Percentiles rank a stretch among this genome's conserved stretches.
phyloP scores from a whole-genome alignment of 2,113 vertebrate genomes.

The Hydrolagus affinis region DNA sequence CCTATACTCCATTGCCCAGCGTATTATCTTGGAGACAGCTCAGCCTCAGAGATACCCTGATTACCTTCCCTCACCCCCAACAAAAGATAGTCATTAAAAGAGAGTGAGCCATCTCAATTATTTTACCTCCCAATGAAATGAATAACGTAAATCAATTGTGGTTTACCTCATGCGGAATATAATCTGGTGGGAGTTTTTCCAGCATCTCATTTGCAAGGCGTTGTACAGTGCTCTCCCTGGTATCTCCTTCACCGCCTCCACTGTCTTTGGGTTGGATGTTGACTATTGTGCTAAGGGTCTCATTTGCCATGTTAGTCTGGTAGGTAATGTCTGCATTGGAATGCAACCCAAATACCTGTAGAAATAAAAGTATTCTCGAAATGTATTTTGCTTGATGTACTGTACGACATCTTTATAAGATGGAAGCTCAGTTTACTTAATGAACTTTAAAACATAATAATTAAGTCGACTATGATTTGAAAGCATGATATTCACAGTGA shows the following conservation, averaged over 20 bases:
- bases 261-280: slow-evolving; percentile 75
- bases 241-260: slow-evolving; percentile 56
- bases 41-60: too few species aligned
- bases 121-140: background rate
- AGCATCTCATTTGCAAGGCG: slow-evolving; percentile 68
- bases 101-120: background rate
- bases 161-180: slow-evolving; percentile 62
- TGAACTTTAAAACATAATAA: background rate
- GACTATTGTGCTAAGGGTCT: slow-evolving; percentile 64
- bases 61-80: too few species aligned
- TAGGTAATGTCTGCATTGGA: slow-evolving; percentile 72
- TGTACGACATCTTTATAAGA: background rate
- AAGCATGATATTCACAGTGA: too few species aligned
- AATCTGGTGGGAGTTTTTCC: slow-evolving; percentile 68
- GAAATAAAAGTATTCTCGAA: slow-evolving; percentile 26
- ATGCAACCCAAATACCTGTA: slow-evolving; percentile 74
- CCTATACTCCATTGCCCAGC: too few species aligned
- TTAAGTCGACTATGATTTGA: too few species aligned
- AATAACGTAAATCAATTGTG: background rate
- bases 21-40: too few species aligned
- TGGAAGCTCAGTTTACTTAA: background rate
- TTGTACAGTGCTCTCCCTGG: slow-evolving; percentile 59
- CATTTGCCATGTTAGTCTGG: slow-evolving; percentile 70
- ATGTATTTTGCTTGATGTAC: background rate
- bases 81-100: too few species aligned